A percentile compares a stretch with the other conserved stretches of the same genome.
Conservation (phyloP, 2,888 invertebrate genomes). For the Vanessa cardui region DNA sequence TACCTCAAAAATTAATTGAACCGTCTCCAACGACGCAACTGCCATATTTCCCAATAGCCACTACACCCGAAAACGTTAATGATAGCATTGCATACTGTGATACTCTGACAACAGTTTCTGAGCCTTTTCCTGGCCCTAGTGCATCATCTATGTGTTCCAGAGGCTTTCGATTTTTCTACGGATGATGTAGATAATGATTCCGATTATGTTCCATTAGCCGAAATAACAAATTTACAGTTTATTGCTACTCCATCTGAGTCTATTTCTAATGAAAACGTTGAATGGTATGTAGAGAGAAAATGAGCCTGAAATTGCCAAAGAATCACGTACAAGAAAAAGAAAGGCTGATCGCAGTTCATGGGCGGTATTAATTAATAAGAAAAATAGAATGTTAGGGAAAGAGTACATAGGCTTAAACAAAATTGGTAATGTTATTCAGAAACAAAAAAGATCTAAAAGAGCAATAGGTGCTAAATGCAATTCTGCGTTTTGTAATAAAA, state of each 20-base stretch:
- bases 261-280: slow-evolving; percentile 16
- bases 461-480: slow-evolving; percentile 6
- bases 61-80: slow-evolving; percentile 7
- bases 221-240: slow-evolving; percentile 1
- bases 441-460: slow-evolving; percentile 7
- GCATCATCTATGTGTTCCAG: too few species aligned
- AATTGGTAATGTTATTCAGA: background rate
- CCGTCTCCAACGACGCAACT: slow-evolving; percentile 8
- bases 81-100: slow-evolving; percentile 11
- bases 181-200: slow-evolving; percentile 5
- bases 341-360: slow-evolving; percentile 31
- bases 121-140: too few species aligned
- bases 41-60: slow-evolving; percentile 8
- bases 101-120: background rate
- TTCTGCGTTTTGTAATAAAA: slow-evolving; percentile 4
- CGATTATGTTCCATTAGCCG: slow-evolving; percentile 2
- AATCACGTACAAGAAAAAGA: slow-evolving; percentile 34
- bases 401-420: slow-evolving; percentile 4
- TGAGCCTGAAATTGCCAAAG: slow-evolving; percentile 33
- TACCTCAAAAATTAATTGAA: slow-evolving; percentile 7
- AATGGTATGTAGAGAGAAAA: slow-evolving; percentile 26
- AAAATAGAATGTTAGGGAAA: slow-evolving; percentile 8
- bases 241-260: slow-evolving; percentile 5
- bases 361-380: slow-evolving; percentile 19
- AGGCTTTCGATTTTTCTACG: slow-evolving; percentile 1